A percentile compares a stretch with the other conserved stretches of the same genome.
Conservation (phyloP, 2,888 invertebrate genomes). For the Pocota personata region DNA sequence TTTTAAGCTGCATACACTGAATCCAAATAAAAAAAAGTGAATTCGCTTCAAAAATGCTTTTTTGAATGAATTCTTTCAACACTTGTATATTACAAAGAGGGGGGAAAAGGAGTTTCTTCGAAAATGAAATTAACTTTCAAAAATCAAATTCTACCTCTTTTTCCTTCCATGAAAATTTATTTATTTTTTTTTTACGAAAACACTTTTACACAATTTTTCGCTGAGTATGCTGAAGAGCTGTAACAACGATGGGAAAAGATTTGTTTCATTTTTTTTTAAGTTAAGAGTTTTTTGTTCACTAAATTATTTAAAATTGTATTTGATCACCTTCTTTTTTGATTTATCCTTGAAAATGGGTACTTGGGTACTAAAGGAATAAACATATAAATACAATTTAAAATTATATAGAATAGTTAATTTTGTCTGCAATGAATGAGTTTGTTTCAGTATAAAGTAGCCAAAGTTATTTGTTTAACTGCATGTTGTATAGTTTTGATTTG, state of each 20-base stretch:
- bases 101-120: conserved; percentile 24
- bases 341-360: conserved; percentile 2
- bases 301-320: not conserved
- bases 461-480: conserved; percentile 45
- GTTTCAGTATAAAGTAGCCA: conserved; percentile 25
- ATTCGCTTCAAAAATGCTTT: conserved; percentile 43
- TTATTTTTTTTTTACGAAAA: not conserved
- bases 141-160: conserved; percentile 16
- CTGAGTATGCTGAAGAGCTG: conserved; percentile 6
- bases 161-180: conserved; percentile 12
- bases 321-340: not conserved
- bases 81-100: conserved; percentile 30
- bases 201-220: conserved; percentile 17
- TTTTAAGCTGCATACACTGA: conserved; percentile 32
- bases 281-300: conserved; percentile 7
- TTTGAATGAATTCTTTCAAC: conserved; percentile 42
- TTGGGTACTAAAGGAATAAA: not conserved
- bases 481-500: conserved; percentile 31
- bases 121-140: not conserved
- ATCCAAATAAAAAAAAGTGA: not conserved
- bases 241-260: conserved; percentile 19
- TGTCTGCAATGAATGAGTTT: conserved; percentile 43
- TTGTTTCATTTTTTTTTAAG: not conserved
- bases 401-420: conserved; percentile 11
- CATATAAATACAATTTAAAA: not conserved